These are phyloP conservation scores for Stenurella melanura DNA, from an alignment of 2,888 invertebrate genomes.

Conservation along the genomic window DNA sequence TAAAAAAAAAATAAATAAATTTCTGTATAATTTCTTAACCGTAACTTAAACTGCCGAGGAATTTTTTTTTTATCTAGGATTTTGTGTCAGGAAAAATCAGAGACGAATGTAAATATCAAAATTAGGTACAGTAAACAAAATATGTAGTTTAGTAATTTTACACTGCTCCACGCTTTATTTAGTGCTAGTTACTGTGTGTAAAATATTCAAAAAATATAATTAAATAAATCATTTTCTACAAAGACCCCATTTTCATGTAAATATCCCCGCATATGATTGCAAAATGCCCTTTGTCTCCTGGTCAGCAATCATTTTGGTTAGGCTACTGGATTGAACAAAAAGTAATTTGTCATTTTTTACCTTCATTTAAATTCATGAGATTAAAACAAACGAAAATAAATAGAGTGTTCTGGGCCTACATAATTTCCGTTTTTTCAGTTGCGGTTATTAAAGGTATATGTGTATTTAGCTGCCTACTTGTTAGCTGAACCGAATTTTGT, in stretches of 20 bases:
- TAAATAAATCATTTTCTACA: background rate
- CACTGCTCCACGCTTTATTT: too few relatives aligned
- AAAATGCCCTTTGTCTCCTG: background rate
- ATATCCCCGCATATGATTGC: background rate
- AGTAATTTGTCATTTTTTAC: background rate
- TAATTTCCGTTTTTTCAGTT: slow-evolving; percentile 1
- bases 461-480: background rate
- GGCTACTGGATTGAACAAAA: background rate
- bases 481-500: background rate
- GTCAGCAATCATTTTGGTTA: background rate
- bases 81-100: too few relatives aligned
- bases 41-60: too few relatives aligned
- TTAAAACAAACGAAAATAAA: slow-evolving; percentile 1
- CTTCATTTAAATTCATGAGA: slow-evolving; percentile 7
- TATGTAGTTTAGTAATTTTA: too few relatives aligned
- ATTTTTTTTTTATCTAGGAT: too few relatives aligned
- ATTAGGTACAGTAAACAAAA: too few relatives aligned
- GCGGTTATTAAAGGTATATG: background rate
- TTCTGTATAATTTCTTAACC: too few relatives aligned
- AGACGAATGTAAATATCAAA: too few relatives aligned
- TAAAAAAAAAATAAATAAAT: too few relatives aligned
- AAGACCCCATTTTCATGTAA: slow-evolving; percentile 2
- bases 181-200: background rate
- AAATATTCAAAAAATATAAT: background rate
- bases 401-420: background rate